phyloP scores from a whole-genome alignment of 2,113 vertebrate species.

The Okapia johnstoni region DNA sequence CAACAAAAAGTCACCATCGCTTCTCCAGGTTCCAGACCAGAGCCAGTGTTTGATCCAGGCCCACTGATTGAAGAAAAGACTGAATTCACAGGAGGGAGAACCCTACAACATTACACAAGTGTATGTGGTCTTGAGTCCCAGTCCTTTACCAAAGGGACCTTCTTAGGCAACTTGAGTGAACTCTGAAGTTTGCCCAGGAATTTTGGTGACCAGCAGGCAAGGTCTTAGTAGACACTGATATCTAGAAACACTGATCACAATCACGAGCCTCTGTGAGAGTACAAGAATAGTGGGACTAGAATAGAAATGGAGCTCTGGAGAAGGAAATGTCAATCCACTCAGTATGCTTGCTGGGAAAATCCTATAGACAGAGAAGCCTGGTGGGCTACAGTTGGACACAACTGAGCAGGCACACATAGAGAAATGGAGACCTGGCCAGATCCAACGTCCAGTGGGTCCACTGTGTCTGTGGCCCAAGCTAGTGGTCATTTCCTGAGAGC shows the following conservation, averaged over 20 bases:
- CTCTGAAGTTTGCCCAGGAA: neutral
- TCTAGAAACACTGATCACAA: neutral
- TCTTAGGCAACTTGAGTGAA: neutral
- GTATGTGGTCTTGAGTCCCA: too few species aligned
- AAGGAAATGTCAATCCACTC: neutral
- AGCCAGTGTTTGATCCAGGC: neutral
- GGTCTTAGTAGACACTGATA: neutral
- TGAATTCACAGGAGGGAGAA: neutral
- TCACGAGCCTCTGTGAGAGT: neutral
- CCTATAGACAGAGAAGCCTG: neutral
- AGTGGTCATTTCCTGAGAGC: neutral
- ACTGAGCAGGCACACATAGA: neutral
- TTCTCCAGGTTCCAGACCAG: neutral
- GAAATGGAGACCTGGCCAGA: neutral
- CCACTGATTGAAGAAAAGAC: neutral
- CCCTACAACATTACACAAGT: neutral
- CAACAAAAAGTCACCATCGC: neutral
- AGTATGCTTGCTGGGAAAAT: neutral
- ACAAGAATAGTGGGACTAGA: neutral
- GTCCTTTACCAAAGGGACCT: neutral
- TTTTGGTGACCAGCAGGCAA: neutral
- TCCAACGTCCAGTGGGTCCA: neutral
- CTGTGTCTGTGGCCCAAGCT: neutral
- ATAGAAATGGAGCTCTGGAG: neutral
- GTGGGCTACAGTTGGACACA: accelerated